Percentiles rank a stretch among this genome's conserved stretches.
Conservation (phyloP, 2,113 vertebrate genomes). For the Azemiops feae region DNA sequence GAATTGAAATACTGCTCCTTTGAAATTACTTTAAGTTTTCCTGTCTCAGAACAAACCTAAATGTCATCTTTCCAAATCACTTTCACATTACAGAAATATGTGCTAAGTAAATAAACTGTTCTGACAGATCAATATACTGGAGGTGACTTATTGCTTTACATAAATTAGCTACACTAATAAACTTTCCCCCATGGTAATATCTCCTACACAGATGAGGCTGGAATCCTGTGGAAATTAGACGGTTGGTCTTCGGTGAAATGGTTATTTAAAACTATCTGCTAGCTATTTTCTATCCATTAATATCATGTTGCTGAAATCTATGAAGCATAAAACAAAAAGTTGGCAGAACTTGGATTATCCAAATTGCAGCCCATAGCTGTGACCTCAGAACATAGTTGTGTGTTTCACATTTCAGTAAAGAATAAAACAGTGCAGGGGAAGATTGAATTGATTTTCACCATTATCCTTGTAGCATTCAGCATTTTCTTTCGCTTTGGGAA, state of each 20-base stretch:
- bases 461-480: neutral
- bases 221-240: neutral
- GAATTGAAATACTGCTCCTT: conserved; percentile 37
- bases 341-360: neutral
- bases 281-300: neutral
- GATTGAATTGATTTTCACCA: neutral
- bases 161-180: neutral
- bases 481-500: neutral
- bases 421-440: neutral
- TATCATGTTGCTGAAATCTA: neutral
- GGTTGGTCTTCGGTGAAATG: neutral
- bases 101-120: neutral
- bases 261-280: neutral
- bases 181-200: neutral
- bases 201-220: neutral
- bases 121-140: neutral
- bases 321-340: neutral
- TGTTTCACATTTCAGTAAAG: neutral
- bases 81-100: neutral
- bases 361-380: neutral
- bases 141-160: neutral
- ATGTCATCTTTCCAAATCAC: conserved; percentile 15
- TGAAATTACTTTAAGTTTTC: conserved; percentile 27
- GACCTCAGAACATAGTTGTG: neutral
- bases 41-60: conserved; percentile 5